Base-by-base conservation (phyloP, 2,888 invertebrate species). In the Athetis lepigone region DNA sequence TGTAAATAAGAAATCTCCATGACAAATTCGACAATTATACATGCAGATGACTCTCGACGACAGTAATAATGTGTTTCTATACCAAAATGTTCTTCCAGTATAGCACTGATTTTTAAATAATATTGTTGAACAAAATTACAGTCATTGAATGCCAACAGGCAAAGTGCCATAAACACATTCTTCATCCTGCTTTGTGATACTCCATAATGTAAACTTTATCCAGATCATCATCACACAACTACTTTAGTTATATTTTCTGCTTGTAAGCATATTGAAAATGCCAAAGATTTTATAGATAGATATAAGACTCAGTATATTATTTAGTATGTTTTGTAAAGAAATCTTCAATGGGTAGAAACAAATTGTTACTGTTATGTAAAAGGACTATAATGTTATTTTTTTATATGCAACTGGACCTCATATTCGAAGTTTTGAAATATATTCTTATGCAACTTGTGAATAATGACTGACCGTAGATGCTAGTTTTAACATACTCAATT, bases 61-160 rank as follows among this genome's bases (percentile, higher is more conserved):
- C 94, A 94, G 93, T 94, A 94, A 94, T 93, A 90, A 94, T 94
- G 84, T 94, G 94, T 94, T 94, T 95, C 93, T 93, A 93, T 82
- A 88, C 92, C 90, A 85, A 71, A 75, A 70, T 59, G 51, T 64
- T 71, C 64, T 76, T 75, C 72, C 77, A 68, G 55, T 43, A 54
- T 77, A 73, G 65, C 64, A 66, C 66, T 55, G 45, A 49, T 64
- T 56, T 57, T 66, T 61, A 49, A 62, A 54, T 49, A 13, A 54
- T 45, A 45, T 68, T 62, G 40, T 67, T 58, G 62, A 68, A 77
- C 70, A 75, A 77, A 79, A 68, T 75, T 72, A 56, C 70, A 75
- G 51, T 70, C 11, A 64, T 60, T 74, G 52, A 64, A 77, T 70
- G 64, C 70, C 68, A 47, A 64, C 64, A 67, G 74, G 81, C 68